phyloP scores from a whole-genome alignment of 2,888 invertebrate genomes.

The Deilephila elpenor region DNA sequence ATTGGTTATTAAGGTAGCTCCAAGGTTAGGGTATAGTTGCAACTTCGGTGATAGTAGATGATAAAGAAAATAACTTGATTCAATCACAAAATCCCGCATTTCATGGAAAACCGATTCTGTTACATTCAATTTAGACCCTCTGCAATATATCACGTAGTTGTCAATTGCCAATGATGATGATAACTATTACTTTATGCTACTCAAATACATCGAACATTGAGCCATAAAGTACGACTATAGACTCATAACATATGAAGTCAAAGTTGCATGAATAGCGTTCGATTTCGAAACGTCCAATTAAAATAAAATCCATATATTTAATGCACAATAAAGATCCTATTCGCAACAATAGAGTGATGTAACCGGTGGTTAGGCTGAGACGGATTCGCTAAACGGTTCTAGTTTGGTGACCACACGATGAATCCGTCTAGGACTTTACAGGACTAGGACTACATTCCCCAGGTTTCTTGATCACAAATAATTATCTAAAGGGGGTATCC shows the following conservation, averaged over 20 bases:
- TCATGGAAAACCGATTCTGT: not conserved
- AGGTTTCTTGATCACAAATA: too few relatives aligned
- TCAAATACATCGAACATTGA: not conserved
- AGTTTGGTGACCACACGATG: not conserved
- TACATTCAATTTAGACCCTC: not conserved
- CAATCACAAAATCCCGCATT: not conserved
- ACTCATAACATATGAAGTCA: too few relatives aligned
- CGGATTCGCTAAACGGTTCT: not conserved
- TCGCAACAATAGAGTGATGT: constrained; percentile 12
- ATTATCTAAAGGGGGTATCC: too few relatives aligned
- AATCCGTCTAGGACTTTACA: not conserved
- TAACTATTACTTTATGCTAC: not conserved
- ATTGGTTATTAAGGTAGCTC: too few relatives aligned
- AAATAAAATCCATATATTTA: constrained; percentile 16
- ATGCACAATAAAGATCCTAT: not conserved
- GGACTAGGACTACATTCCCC: too few relatives aligned
- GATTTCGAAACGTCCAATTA: constrained; percentile 7
- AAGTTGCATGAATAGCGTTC: not conserved
- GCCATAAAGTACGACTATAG: too few relatives aligned
- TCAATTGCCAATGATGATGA: too few relatives aligned
- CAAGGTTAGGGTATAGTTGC: too few relatives aligned
- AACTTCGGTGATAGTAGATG: too few relatives aligned
- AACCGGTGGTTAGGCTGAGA: not conserved
- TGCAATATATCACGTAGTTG: not conserved
- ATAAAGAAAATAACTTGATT: too few relatives aligned